A percentile compares a stretch with the other conserved stretches of the same genome.
These are phyloP conservation scores for Perca fluviatilis DNA, from an alignment of 2,113 vertebrate species.

Conservation along the genomic window DNA sequence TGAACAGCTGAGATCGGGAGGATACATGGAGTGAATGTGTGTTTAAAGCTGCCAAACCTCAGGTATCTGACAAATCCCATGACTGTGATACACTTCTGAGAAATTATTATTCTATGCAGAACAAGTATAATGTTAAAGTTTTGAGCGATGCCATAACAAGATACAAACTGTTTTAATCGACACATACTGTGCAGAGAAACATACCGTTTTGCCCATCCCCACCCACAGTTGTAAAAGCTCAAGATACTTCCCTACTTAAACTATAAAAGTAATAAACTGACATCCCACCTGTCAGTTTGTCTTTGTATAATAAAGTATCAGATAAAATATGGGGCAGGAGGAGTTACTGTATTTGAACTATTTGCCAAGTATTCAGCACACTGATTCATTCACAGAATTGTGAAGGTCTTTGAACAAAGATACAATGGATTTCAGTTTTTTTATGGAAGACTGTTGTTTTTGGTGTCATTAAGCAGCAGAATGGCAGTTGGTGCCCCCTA, in stretches of 20 bases:
- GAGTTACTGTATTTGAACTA: background rate
- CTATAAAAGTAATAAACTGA: background rate
- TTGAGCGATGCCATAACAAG: background rate
- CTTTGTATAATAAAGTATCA: background rate
- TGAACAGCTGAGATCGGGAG: background rate
- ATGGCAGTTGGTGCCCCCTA: conserved; percentile 19
- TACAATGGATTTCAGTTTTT: background rate
- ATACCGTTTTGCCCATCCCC: background rate
- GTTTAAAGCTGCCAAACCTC: background rate
- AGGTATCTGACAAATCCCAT: background rate
- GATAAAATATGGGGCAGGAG: background rate
- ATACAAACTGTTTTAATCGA: background rate
- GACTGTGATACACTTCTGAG: background rate
- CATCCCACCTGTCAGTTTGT: background rate
- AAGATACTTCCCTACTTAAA: background rate
- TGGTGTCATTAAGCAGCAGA: background rate
- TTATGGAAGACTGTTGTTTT: background rate
- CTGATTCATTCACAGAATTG: background rate
- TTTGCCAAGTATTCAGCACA: background rate
- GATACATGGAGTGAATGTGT: background rate
- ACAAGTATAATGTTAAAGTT: background rate
- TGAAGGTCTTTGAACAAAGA: background rate
- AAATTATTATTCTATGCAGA: background rate
- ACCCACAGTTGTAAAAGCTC: background rate
- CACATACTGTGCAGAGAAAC: background rate